Percentiles rank a stretch among this genome's conserved stretches.
Conservation (phyloP, 2,113 vertebrate species). For the Gymnocephalus cernua region DNA sequence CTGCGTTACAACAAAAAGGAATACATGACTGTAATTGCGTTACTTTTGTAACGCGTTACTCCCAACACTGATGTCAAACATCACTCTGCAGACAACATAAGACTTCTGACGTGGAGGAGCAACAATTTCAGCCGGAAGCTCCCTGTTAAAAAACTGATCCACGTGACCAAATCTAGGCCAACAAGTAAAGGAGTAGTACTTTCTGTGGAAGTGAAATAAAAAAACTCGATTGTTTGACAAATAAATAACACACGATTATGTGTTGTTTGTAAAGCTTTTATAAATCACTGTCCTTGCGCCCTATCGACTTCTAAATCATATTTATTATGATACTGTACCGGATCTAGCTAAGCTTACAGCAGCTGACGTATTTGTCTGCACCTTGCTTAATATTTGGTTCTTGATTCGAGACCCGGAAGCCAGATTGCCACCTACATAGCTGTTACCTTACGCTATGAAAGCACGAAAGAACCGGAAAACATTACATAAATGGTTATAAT, state of each 20-base stretch:
- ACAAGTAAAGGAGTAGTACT: neutral
- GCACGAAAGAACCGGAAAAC: slow-evolving; percentile 18
- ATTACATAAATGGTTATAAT: neutral
- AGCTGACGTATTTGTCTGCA: neutral
- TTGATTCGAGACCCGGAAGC: slow-evolving; percentile 64
- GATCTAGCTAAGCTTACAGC: accelerated
- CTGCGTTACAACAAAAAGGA: too few species aligned
- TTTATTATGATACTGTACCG: neutral
- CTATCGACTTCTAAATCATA: accelerated
- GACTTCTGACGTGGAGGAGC: slow-evolving; percentile 50
- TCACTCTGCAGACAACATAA: neutral
- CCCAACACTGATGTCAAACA: too few species aligned
- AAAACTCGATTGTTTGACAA: neutral
- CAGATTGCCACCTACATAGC: slow-evolving; percentile 7
- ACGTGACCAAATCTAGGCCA: slow-evolving; percentile 38
- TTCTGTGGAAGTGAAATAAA: accelerated
- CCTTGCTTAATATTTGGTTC: slow-evolving; percentile 24
- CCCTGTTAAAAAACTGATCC: neutral
- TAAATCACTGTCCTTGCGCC: accelerated
- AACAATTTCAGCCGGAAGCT: slow-evolving; percentile 50
- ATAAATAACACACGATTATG: accelerated
- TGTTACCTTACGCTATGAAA: slow-evolving; percentile 44
- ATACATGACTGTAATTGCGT: too few species aligned
- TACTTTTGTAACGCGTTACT: too few species aligned
- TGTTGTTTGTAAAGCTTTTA: accelerated